Percentiles rank a stretch among this genome's conserved stretches.
Evolutionary conservation across 2,797 vertebrate genomes (phyloP).

Genomic region (Oreochromis mossambicus): DNA sequence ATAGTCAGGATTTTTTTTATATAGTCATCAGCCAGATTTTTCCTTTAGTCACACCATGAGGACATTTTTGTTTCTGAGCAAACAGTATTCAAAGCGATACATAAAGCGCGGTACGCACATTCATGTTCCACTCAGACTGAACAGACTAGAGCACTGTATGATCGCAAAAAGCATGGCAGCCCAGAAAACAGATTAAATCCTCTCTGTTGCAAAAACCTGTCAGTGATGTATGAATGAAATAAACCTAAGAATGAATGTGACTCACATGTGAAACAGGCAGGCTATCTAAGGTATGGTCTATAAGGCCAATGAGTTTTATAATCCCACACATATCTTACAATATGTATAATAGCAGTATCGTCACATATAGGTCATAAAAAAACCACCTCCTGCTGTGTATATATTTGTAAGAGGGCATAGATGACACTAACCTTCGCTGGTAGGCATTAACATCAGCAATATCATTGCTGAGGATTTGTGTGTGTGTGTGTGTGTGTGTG

Average conservation of each 20-base stretch:
- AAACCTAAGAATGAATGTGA: neutral
- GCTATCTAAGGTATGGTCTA: neutral
- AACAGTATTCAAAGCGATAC: neutral
- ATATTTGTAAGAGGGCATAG: neutral
- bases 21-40: neutral
- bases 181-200: neutral
- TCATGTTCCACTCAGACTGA: neutral
- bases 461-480: neutral
- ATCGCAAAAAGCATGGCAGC: neutral
- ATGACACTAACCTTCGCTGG: neutral
- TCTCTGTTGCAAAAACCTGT: neutral
- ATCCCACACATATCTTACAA: neutral
- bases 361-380: neutral
- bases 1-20: neutral
- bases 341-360: neutral
- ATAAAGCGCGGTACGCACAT: neutral
- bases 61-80: neutral
- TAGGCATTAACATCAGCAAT: neutral
- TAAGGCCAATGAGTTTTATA: neutral
- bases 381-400: neutral
- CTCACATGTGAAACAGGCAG: neutral
- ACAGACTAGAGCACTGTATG: neutral
- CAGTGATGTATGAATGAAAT: neutral
- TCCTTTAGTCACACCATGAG: neutral
- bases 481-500: neutral